phyloP scores from a whole-genome alignment of 2,888 invertebrate species.

The Lobophora halterata region DNA sequence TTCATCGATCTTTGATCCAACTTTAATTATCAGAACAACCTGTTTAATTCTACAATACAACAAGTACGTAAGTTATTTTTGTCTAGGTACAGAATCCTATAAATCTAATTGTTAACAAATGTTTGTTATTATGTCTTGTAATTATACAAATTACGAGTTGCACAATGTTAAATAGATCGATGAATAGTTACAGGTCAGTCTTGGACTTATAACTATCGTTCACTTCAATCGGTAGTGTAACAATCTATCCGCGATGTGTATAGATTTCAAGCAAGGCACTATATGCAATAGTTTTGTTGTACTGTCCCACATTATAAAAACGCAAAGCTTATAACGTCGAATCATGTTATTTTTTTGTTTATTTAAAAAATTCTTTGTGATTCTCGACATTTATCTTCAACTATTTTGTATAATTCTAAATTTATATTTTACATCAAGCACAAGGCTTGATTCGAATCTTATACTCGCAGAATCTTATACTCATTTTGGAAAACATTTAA shows the following conservation, averaged over 20 bases:
- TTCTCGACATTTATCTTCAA: no score
- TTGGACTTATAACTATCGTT: slow-evolving; percentile 21
- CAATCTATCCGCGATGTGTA: slow-evolving; percentile 9
- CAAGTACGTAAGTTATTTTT: no score
- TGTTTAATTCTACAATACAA: no score
- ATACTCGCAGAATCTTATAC: slow-evolving; percentile 1
- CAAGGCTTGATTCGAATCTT: slow-evolving; percentile 8
- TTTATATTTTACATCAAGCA: slow-evolving; percentile 7
- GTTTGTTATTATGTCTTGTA: no score
- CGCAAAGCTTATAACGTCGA: background rate
- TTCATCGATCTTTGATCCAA: no score
- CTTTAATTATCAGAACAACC: no score
- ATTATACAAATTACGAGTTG: no score
- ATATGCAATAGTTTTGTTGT: slow-evolving; percentile 10
- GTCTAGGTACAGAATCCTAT: no score
- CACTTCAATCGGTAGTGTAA: slow-evolving; percentile 4
- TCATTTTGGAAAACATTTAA: slow-evolving; percentile 6
- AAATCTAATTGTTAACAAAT: no score
- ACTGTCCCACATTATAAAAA: slow-evolving; percentile 7
- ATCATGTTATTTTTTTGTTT: background rate
- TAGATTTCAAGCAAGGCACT: slow-evolving; percentile 31
- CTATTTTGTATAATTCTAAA: no score
- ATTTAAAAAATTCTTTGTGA: background rate
- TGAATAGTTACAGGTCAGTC: slow-evolving; percentile 26
- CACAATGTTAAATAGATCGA: slow-evolving; percentile 9